Conservation (phyloP, 64 coral and sea anemone species). For the Stichodactyla helianthus region DNA sequence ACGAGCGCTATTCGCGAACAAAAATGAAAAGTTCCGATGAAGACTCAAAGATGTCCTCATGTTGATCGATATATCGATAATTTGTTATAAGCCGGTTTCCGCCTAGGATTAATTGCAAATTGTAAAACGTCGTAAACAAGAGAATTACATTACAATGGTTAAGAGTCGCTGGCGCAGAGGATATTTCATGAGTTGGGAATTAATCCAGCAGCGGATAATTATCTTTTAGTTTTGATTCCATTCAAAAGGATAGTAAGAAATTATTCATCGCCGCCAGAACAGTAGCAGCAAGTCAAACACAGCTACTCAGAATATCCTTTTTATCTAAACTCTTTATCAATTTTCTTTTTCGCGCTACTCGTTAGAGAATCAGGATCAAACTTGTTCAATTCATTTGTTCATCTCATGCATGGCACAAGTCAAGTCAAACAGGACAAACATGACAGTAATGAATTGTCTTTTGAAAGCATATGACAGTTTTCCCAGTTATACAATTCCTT, state of each 20-base stretch:
- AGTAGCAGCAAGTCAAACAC: too few species aligned
- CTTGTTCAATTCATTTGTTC: background rate
- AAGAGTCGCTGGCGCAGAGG: background rate
- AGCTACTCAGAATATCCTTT: too few species aligned
- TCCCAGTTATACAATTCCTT: conserved; percentile 1
- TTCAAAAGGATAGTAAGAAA: background rate
- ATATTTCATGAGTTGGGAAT: conserved; percentile 14
- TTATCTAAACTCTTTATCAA: too few species aligned
- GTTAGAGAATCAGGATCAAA: background rate
- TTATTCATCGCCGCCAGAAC: background rate
- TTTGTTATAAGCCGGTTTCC: background rate
- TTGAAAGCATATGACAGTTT: background rate
- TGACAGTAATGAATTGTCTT: background rate
- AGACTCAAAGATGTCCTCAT: background rate
- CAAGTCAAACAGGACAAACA: background rate
- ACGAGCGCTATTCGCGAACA: background rate
- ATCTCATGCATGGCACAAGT: background rate
- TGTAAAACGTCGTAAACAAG: conserved; percentile 13
- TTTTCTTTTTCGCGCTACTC: too few species aligned
- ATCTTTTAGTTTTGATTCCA: conserved; percentile 1
- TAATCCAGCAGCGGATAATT: conserved; percentile 4
- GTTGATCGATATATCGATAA: background rate
- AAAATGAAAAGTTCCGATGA: background rate
- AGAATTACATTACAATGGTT: conserved; percentile 7
- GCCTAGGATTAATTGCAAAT: conserved; percentile 13